Evolutionary conservation across 2,113 vertebrate species (phyloP).

Genomic region (Lycaon pictus): DNA sequence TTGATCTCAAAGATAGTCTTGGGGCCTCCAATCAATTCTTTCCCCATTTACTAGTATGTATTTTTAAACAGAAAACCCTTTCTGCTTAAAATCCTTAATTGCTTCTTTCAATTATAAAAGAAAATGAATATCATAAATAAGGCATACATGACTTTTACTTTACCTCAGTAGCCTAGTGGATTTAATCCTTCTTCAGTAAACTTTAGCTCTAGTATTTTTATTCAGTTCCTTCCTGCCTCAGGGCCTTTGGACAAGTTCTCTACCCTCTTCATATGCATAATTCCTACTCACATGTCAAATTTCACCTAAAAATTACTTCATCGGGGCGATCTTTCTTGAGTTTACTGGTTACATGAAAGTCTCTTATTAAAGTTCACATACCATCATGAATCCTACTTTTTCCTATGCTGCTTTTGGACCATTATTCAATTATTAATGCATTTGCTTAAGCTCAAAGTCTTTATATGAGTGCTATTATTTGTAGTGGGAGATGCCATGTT

Average conservation of each 20-base stretch:
- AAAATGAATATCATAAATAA: not conserved
- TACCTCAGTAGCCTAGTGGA: not conserved
- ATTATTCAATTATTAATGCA: not conserved
- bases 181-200: not conserved
- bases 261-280: not conserved
- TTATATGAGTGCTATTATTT: not conserved
- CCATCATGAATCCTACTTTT: not conserved
- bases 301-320: not conserved
- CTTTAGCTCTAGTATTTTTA: not conserved
- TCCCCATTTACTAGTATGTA: not conserved
- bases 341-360: not conserved
- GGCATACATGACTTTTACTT: not conserved
- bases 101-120: not conserved
- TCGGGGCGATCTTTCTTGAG: not conserved
- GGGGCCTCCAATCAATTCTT: not conserved
- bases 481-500: not conserved
- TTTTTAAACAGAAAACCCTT: slow-evolving; percentile 26
- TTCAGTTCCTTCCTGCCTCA: not conserved
- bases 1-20: not conserved
- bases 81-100: not conserved
- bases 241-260: not conserved
- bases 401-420: not conserved
- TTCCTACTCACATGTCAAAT: not conserved
- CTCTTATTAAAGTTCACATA: not conserved
- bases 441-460: not conserved